phyloP scores from a whole-genome alignment of 1,140 invertebrate species.

The Amyelois transitella region DNA sequence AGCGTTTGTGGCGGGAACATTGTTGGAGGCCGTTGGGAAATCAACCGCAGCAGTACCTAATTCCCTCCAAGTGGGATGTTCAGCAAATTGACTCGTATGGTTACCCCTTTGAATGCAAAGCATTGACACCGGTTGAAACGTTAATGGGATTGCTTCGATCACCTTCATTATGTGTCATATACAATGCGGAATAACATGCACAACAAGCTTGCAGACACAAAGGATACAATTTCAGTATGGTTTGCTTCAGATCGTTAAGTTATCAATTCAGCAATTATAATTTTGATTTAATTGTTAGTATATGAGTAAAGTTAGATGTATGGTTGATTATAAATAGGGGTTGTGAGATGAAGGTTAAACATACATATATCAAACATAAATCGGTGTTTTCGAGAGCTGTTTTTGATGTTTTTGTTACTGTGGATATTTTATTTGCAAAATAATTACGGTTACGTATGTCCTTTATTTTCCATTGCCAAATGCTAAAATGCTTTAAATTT shows the following conservation, averaged over 20 bases:
- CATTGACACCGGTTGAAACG: neutral
- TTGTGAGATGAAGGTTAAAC: too few species aligned
- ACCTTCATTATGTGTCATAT: slow-evolving; percentile 1
- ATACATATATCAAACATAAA: too few species aligned
- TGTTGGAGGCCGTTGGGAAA: slow-evolving; percentile 26
- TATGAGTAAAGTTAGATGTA: too few species aligned
- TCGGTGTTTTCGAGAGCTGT: too few species aligned
- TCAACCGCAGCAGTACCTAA: slow-evolving; percentile 30
- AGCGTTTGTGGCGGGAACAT: slow-evolving; percentile 19
- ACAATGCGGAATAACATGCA: neutral
- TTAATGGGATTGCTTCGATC: slow-evolving; percentile 4
- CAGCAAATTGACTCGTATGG: neutral
- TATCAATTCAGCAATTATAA: too few species aligned
- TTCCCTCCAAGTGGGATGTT: slow-evolving; percentile 17
- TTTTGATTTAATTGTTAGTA: too few species aligned
- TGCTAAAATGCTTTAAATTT: too few species aligned
- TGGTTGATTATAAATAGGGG: too few species aligned
- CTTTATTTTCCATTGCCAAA: too few species aligned
- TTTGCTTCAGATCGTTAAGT: neutral
- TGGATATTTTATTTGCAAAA: too few species aligned
- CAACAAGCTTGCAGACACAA: neutral
- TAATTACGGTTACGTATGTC: too few species aligned
- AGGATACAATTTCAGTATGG: neutral
- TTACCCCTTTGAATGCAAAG: slow-evolving; percentile 1
- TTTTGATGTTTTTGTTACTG: too few species aligned